Percentiles rank a stretch among this genome's conserved stretches.
These are phyloP conservation scores for Aurelia aurita DNA, from an alignment of 30 jellyfish, hydroid and myxozoan species.

Conservation along the genomic window DNA sequence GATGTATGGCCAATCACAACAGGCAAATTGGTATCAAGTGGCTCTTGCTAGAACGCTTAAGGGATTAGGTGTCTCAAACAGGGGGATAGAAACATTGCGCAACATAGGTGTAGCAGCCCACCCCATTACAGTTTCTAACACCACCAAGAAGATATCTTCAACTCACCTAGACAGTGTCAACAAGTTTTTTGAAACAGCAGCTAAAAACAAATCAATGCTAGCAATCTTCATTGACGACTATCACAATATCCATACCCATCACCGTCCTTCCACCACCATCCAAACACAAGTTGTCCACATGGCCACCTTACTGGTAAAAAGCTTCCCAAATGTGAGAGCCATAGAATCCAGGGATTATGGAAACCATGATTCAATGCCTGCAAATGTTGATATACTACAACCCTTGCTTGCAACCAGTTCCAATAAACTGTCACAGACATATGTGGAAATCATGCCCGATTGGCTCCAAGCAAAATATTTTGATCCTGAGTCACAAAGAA, in stretches of 20 bases:
- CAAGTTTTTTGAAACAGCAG: no score
- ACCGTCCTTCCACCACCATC: conserved; percentile 7
- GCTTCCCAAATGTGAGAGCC: conserved; percentile 22
- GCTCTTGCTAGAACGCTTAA: no score
- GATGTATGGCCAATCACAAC: no score
- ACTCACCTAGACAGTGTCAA: no score
- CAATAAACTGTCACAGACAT: conserved; percentile 6
- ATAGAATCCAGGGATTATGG: neutral
- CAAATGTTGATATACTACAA: neutral
- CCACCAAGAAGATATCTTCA: no score
- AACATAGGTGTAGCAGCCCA: no score
- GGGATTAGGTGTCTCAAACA: no score
- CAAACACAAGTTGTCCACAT: conserved; percentile 8
- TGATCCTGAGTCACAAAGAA: conserved; percentile 52
- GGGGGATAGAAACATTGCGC: no score
- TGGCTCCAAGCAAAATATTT: conserved; percentile 38
- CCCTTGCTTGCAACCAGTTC: neutral
- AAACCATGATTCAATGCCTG: conserved; percentile 4
- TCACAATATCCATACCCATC: neutral
- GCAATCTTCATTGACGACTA: no score
- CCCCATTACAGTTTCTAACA: no score
- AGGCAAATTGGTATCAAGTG: no score
- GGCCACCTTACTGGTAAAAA: conserved; percentile 2
- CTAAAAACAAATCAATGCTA: no score
- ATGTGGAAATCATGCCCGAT: conserved; percentile 41